Evolutionary conservation across 2,113 vertebrate genomes (phyloP), one percentile per base, ranked within the genome.

Genomic region (Chionodraco myersi): DNA sequence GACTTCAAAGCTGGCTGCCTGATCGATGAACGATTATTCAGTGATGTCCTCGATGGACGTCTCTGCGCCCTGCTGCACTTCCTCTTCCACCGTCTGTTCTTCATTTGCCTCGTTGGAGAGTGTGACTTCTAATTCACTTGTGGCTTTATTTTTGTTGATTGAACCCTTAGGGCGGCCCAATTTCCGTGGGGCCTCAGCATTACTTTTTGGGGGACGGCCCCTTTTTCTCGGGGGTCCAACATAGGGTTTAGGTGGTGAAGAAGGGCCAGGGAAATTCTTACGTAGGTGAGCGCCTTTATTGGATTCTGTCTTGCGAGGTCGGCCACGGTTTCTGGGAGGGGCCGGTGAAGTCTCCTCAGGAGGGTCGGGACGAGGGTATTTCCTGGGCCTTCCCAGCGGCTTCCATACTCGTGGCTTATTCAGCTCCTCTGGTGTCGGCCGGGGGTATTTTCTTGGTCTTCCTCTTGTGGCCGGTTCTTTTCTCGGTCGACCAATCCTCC

Each of bases 361-460:
- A 8, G 84, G 72, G 4, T 93, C 93, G 0, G 59, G 74, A 0
- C 88, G 88, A 0, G 93, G 92, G 62, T 94, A 90, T 57, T 94
- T 94, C 45, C 92, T 91, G 0, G 94, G 93, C 45, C 94, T 84
- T 13, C 94, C 94, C 0, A 94, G 86, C 0, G 92, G 92, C 70
- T 94, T 94, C 94, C 94, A 94, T 0, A 92, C 91, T 82, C 61
- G 87, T 1, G 92, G 88, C 73, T 86, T 92, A 49, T 87, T 92
- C 58, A 77, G 48, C 26, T 91, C 92, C 23, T 88, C 91, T 0
- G 87, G 47, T 0, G 90, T 58, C 0, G 84, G 87, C 23, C 84
- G 10, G 23, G 92, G 93, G 34, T 89, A 65, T 34, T 94, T 94
- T 64, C 93, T 91, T 0, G 94, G 94, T 15, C 93, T 78, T 47